Evolutionary conservation across 1,140 invertebrate genomes (phyloP).

Genomic region (Euura saliciscinereae): DNA sequence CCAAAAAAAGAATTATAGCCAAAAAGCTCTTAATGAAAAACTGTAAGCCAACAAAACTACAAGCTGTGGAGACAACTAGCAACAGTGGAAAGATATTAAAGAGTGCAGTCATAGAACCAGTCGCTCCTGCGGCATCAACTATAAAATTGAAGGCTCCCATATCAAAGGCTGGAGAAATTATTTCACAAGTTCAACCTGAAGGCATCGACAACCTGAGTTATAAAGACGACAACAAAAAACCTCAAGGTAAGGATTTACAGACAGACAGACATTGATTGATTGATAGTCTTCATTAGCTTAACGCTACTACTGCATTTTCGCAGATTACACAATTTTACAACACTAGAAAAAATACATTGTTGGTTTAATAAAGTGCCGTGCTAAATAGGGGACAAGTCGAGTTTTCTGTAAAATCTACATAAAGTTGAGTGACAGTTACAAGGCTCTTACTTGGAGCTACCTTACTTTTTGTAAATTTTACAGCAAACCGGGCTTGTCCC

Average conservation of each 20-base stretch:
- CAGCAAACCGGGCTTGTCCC: too few relatives aligned
- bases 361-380: too few relatives aligned
- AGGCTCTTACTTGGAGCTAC: too few relatives aligned
- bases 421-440: too few relatives aligned
- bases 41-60: conserved; percentile 6
- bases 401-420: too few relatives aligned
- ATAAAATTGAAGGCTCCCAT: conserved; percentile 15
- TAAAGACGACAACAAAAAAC: background rate
- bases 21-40: background rate
- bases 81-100: background rate
- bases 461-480: too few relatives aligned
- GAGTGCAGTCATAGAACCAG: conserved; percentile 20
- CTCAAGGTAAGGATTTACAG: background rate
- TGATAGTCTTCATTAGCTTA: too few relatives aligned
- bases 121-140: conserved; percentile 41
- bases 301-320: too few relatives aligned
- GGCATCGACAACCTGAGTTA: background rate
- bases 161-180: conserved; percentile 24
- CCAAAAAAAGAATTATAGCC: conserved; percentile 27
- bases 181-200: conserved; percentile 6
- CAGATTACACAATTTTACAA: too few relatives aligned
- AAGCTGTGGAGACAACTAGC: background rate
- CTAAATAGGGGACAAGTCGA: too few relatives aligned
- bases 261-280: too few relatives aligned
- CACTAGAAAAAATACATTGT: too few relatives aligned